Evolutionary conservation across 2,888 invertebrate genomes (phyloP).

Genomic region (Allygus modestus): DNA sequence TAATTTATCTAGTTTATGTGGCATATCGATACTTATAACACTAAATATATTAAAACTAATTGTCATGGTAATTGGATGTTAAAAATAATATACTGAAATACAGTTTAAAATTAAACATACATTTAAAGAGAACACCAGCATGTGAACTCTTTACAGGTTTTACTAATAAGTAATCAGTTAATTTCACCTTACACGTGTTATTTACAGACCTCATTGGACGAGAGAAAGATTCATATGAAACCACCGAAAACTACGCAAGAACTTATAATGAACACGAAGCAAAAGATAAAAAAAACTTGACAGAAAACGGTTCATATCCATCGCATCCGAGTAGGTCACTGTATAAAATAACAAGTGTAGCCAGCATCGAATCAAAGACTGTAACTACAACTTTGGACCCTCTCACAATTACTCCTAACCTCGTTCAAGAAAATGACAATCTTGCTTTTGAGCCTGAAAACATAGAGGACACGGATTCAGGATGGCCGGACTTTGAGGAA

Average conservation of each 20-base stretch:
- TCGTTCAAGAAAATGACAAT: background rate
- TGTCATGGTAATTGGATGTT: no score
- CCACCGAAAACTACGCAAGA: background rate
- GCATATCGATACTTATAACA: no score
- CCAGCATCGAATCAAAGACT: background rate
- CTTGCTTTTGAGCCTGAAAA: background rate
- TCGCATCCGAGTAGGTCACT: background rate
- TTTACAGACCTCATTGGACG: slow-evolving; percentile 7
- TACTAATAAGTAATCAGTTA: no score
- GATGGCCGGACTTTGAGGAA: slow-evolving; percentile 59
- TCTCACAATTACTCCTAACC: background rate
- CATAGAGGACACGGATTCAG: slow-evolving; percentile 24
- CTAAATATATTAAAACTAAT: no score
- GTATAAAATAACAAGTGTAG: background rate
- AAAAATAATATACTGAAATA: no score
- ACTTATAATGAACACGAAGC: background rate
- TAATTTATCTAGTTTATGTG: no score
- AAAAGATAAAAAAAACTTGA: background rate
- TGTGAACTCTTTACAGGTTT: no score
- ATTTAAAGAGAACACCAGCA: no score
- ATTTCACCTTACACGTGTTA: no score
- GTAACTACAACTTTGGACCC: background rate
- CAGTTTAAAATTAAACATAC: no score
- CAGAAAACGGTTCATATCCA: background rate
- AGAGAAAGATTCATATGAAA: background rate